Conservation (phyloP, 2,888 invertebrate genomes). For the Antheraea yamamai region DNA sequence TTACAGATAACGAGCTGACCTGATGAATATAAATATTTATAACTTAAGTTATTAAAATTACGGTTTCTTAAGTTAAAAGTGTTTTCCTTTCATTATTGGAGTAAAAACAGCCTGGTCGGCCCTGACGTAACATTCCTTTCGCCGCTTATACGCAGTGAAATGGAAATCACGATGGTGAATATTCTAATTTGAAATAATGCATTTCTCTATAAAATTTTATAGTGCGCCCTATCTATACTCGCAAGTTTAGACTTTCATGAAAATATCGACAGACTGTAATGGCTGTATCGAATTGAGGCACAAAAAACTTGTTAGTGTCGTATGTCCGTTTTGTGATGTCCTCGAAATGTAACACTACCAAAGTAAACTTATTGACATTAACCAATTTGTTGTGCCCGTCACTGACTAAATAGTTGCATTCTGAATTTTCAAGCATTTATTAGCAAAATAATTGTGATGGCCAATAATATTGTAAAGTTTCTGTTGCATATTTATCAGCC, state of each 20-base stretch:
- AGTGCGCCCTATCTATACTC: constrained; percentile 61
- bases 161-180: constrained; percentile 76
- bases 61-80: constrained; percentile 83
- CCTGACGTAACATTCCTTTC: constrained; percentile 79
- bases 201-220: constrained; percentile 68
- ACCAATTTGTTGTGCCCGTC: constrained; percentile 80
- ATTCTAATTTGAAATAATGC: constrained; percentile 63
- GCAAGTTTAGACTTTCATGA: constrained; percentile 59
- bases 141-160: constrained; percentile 80
- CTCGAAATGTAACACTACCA: constrained; percentile 67
- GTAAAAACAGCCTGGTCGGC: constrained; percentile 73
- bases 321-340: constrained; percentile 71
- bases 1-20: constrained; percentile 84
- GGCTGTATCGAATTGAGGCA: constrained; percentile 77
- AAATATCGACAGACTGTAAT: constrained; percentile 64
- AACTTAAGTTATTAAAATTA: constrained; percentile 84
- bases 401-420: constrained; percentile 69
- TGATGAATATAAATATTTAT: constrained; percentile 84
- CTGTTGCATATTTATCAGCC: constrained; percentile 82
- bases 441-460: constrained; percentile 80
- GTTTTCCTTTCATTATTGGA: constrained; percentile 78
- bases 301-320: constrained; percentile 81
- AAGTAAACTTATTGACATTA: constrained; percentile 75
- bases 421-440: constrained; percentile 81
- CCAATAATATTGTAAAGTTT: constrained; percentile 79